phyloP scores from a whole-genome alignment of 2,113 vertebrate species.

The Pelusios castaneus region DNA sequence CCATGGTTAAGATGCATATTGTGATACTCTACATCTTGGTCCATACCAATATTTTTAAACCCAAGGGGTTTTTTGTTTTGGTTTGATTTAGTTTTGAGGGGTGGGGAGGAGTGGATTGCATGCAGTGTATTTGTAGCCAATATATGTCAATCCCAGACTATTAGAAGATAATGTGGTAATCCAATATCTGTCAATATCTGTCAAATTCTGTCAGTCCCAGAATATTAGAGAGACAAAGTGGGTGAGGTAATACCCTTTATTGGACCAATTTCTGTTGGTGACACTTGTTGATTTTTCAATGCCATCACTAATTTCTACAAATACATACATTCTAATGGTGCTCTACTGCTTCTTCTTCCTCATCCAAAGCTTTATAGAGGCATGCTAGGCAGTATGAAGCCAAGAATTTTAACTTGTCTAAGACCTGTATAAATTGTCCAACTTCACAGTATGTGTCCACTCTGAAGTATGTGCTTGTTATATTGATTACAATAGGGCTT shows the following conservation, averaged over 20 bases:
- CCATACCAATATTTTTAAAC: accelerated
- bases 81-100: too few relatives aligned
- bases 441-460: background rate
- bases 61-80: too few relatives aligned
- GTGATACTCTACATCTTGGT: background rate
- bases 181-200: too few relatives aligned
- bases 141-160: too few relatives aligned
- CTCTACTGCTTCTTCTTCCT: background rate
- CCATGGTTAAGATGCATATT: background rate
- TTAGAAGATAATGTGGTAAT: too few relatives aligned
- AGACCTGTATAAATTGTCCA: background rate
- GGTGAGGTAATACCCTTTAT: too few relatives aligned
- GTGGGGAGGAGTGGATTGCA: too few relatives aligned
- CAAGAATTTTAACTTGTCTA: background rate
- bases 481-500: background rate
- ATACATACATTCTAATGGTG: background rate
- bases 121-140: background rate
- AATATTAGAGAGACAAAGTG: too few relatives aligned
- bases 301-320: background rate
- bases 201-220: too few relatives aligned
- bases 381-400: background rate
- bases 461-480: background rate
- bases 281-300: background rate
- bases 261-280: too few relatives aligned
- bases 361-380: background rate